Base-by-base conservation (phyloP, 1,140 invertebrate genomes). In the Tetramorium simillimum region DNA sequence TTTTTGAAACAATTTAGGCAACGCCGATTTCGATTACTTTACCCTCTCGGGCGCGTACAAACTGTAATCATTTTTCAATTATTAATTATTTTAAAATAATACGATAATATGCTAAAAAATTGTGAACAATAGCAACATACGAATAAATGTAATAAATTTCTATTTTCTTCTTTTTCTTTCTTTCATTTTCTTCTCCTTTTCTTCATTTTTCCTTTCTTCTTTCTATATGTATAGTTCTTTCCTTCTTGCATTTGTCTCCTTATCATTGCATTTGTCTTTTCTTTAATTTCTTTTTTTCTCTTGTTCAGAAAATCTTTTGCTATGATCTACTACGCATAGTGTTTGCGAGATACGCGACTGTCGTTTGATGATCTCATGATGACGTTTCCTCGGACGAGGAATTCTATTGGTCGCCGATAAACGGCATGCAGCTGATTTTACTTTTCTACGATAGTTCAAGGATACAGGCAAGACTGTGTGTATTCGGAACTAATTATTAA, bases 311-410 rank as follows among this genome's bases (percentile, higher is more conserved):
- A 49, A 33, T 40, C 40, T 51, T 1, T n/a, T 0, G 9, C 18
- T 10, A 49, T 2, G 2, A 37, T 43, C 40, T 7, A 40, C 40
- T 43, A 43, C 2, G 0, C 5, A 6, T 37, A 3, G 1, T 40
- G 12, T 24, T 2, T 53, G n/a, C 10, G 14, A 56, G 63, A 56
- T 81, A 81, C 78, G 21, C 10, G 16, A 70, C 63, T 81, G 78
- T 21, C 24, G 7, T 24, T 12, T 51, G 3, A 21, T 56, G 37
- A 80, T 56, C 2, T 81, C 21, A 69, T 33, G 9, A 21, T 69
- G 63, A 81, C 33, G 77, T 69, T 21, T 53, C 3, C 14, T 58
- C n/a, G 3, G 9, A 81, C n/a, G 49, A 16, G 14, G 3, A 21
- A 40, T 70, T 33, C 16, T 9, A 81, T 58, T 70, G 78, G 51